phyloP scores from a whole-genome alignment of 2,113 vertebrate species.

The Pluvianellus socialis region DNA sequence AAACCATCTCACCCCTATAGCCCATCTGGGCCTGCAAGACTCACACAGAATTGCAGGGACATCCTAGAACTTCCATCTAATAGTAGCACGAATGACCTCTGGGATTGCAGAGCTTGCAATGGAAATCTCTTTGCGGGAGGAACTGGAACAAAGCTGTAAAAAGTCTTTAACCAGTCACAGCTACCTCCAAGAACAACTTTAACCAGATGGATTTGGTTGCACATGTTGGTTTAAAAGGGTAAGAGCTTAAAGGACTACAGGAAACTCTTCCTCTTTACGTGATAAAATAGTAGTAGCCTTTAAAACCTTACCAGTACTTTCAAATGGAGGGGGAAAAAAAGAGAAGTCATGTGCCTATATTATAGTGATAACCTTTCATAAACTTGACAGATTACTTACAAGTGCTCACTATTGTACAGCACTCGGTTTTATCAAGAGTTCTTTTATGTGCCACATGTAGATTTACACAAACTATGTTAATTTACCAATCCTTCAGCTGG shows the following conservation, averaged over 20 bases:
- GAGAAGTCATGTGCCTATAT: background rate
- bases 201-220: background rate
- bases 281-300: background rate
- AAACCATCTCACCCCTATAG: background rate
- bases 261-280: background rate
- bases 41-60: rapidly evolving
- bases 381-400: background rate
- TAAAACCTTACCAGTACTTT: background rate
- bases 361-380: background rate
- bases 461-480: background rate
- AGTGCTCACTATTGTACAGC: background rate
- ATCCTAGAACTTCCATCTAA: background rate
- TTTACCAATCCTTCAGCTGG: background rate
- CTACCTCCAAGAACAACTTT: background rate
- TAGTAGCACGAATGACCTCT: rapidly evolving
- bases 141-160: background rate
- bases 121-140: background rate
- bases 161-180: background rate
- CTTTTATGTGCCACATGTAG: background rate
- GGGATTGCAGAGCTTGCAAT: background rate
- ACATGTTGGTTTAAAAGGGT: background rate
- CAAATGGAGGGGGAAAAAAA: background rate
- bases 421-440: background rate
- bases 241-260: background rate
- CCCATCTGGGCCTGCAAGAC: background rate